A percentile compares a stretch with the other conserved stretches of the same genome.
Evolutionary conservation across 2,113 vertebrate species (phyloP).

Genomic region (Engraulis encrasicolus): DNA sequence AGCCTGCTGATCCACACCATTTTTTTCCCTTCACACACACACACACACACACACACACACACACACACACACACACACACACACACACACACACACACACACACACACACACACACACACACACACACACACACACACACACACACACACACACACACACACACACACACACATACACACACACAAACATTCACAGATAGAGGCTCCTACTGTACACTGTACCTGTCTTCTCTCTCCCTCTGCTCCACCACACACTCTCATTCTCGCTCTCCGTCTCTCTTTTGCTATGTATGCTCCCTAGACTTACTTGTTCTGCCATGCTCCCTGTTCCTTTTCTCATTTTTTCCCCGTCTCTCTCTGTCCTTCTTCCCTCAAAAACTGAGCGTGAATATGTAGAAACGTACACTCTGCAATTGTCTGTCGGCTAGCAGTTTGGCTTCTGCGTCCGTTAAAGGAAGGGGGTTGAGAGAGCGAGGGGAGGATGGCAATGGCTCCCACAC

Average conservation of each 20-base stretch:
- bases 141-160: slow-evolving; percentile 6
- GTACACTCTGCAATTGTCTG: too few relatives aligned
- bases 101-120: neutral
- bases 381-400: too few relatives aligned
- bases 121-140: slow-evolving; percentile 7
- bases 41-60: neutral
- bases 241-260: too few relatives aligned
- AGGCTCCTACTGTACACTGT: too few relatives aligned
- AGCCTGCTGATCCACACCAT: neutral
- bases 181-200: neutral
- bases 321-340: neutral
- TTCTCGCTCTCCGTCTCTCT: neutral
- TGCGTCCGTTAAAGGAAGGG: too few relatives aligned
- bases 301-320: neutral
- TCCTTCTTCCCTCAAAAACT: too few relatives aligned
- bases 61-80: neutral
- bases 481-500: neutral
- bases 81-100: neutral
- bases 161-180: neutral
- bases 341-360: too few relatives aligned
- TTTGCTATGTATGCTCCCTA: neutral
- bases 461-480: too few relatives aligned
- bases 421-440: too few relatives aligned
- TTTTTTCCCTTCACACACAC: neutral
- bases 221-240: too few relatives aligned